Evolutionary conservation across 2,888 invertebrate genomes (phyloP).

Genomic region (Rhagonycha lutea): DNA sequence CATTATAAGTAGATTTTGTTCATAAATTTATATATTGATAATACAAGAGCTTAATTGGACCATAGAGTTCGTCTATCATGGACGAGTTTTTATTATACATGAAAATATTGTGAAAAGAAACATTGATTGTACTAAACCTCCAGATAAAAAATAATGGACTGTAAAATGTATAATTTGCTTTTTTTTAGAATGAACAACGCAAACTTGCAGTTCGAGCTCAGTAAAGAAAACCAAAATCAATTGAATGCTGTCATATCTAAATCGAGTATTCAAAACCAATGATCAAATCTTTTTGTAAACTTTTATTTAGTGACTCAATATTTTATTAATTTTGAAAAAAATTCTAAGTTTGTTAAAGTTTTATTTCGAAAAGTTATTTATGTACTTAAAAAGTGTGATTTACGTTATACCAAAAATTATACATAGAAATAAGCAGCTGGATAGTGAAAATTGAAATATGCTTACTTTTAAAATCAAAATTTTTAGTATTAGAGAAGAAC

Average conservation of each 20-base stretch:
- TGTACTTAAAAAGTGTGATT: background rate
- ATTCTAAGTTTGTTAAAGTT: background rate
- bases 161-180: background rate
- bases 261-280: background rate
- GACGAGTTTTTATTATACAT: no score
- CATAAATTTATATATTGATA: no score
- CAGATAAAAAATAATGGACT: background rate
- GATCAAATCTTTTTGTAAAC: background rate
- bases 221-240: conserved; percentile 10
- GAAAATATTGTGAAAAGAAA: no score
- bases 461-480: background rate
- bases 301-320: background rate
- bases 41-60: no score
- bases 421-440: background rate
- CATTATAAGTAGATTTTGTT: no score
- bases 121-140: no score
- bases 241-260: conserved; percentile 17
- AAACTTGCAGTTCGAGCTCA: conserved; percentile 25
- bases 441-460: background rate
- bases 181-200: conserved; percentile 25
- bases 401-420: background rate
- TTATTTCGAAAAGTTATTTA: background rate
- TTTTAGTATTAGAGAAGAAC: background rate
- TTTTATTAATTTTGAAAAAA: background rate
- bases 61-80: no score